Evolutionary conservation across 2,888 invertebrate genomes (phyloP), one percentile per base, ranked within the genome.

Genomic region (Eurytoma adleriae): DNA sequence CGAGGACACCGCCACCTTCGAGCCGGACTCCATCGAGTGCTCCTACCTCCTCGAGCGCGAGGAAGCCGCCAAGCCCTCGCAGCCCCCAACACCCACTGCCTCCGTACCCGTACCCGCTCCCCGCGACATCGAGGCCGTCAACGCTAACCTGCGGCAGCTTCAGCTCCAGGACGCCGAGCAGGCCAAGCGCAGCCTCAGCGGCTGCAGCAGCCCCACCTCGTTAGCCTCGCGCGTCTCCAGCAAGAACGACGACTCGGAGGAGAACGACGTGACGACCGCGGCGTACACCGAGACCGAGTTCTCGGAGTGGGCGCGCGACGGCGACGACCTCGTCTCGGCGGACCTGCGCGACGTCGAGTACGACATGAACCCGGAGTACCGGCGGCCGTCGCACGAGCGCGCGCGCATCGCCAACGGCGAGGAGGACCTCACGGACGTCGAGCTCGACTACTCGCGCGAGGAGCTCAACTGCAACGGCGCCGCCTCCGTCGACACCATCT

Each of bases 301-400:
- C n/a, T 96, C 96, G 0, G 97, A 97, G 89, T 97, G 96, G 97
- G 96, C 96, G 0, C 93, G 95, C 3, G 96, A 97, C 86, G 95
- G 95, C 83, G 94, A 94, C 59, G 91, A 87, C 10, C 86, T 90
- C 18, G 95, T 95, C 1, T 94, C 96, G 0, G 96, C 96, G 85
- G 96, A 96, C 87, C 93, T 96, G 78, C 93, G 94, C 59, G 94
- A 94, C 83, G 92, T 93, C 68, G 94, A 94, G 79, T 93, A 93
- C 84, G 92, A 92, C 57, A 91, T 93, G 1, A 93, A 93, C 86
- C 92, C 93, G 0, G 92, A 92, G 84, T 87, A 85, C 20, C 90
- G 82, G 84, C 57, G 80, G 48, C 72, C 75, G 5, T 77, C 72
- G 4, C 40, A 62, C 12, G 78, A 76, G 0, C 30, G 62, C 13